phyloP scores from a whole-genome alignment of 2,113 vertebrate species.

The Labeo rohita region DNA sequence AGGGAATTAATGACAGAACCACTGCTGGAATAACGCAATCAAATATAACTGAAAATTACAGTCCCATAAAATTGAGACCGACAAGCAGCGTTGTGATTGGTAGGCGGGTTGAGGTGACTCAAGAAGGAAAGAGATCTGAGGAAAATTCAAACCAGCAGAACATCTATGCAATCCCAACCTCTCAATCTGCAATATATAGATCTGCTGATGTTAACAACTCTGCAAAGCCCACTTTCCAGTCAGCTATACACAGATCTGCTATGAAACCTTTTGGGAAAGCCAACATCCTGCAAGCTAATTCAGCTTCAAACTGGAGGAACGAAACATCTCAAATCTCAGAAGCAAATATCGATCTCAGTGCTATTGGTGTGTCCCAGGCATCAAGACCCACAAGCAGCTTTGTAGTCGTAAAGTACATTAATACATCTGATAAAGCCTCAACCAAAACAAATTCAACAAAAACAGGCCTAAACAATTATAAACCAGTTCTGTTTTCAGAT shows the following conservation, averaged over 20 bases:
- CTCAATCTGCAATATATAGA: background rate
- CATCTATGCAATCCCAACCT: background rate
- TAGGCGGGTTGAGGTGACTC: background rate
- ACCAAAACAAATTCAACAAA: background rate
- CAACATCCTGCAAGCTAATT: background rate
- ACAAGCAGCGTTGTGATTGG: constrained; percentile 19
- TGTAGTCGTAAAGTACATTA: constrained; percentile 49
- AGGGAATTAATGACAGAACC: background rate
- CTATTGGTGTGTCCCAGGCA: background rate
- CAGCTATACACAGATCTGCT: background rate
- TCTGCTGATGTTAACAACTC: background rate
- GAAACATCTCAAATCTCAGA: background rate
- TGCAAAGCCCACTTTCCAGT: background rate
- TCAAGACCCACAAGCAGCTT: constrained; percentile 44
- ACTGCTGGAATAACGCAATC: background rate
- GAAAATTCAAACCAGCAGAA: background rate
- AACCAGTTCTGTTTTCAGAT: constrained; percentile 44
- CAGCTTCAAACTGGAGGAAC: background rate
- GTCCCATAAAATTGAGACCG: background rate
- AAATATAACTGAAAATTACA: background rate
- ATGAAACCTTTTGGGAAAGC: background rate
- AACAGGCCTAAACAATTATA: background rate
- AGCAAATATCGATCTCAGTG: background rate
- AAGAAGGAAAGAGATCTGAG: background rate
- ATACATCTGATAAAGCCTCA: background rate